These are phyloP conservation scores for Scleropages formosus DNA, from an alignment of 2,797 vertebrate species.

Conservation along the genomic window DNA sequence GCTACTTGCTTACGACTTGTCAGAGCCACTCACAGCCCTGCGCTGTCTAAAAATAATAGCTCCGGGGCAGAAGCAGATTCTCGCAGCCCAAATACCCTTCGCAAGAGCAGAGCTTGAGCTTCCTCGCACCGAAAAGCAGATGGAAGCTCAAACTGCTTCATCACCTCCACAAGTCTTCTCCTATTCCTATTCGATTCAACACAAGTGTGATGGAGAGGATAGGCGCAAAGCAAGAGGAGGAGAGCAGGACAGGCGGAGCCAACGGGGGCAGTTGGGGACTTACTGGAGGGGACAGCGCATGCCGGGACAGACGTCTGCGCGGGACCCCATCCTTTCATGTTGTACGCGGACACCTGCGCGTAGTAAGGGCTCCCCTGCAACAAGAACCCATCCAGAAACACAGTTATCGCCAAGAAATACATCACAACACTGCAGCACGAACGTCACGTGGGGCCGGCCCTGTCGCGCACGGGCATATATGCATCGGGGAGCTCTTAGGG, in stretches of 20 bases:
- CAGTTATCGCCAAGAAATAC: not conserved
- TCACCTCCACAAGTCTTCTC: not conserved
- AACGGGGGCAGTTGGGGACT: slow-evolving; percentile 51
- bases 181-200: not conserved
- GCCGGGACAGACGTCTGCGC: slow-evolving; percentile 68
- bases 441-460: not conserved
- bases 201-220: not conserved
- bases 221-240: slow-evolving; percentile 37
- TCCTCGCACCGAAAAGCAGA: not conserved
- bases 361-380: slow-evolving; percentile 78
- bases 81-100: not conserved
- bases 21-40: not conserved
- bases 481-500: not conserved
- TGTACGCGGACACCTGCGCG: slow-evolving; percentile 82
- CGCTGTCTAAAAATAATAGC: slow-evolving; percentile 25
- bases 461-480: not conserved
- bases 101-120: not conserved
- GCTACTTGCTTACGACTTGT: not conserved
- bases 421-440: not conserved
- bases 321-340: slow-evolving; percentile 91
- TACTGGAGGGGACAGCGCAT: slow-evolving; percentile 83
- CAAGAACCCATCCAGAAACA: slow-evolving; percentile 14
- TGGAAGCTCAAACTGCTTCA: not conserved
- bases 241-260: not conserved
- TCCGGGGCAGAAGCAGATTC: not conserved